Conservation (phyloP, 2,113 vertebrate species). For the Peromyscus californicus region DNA sequence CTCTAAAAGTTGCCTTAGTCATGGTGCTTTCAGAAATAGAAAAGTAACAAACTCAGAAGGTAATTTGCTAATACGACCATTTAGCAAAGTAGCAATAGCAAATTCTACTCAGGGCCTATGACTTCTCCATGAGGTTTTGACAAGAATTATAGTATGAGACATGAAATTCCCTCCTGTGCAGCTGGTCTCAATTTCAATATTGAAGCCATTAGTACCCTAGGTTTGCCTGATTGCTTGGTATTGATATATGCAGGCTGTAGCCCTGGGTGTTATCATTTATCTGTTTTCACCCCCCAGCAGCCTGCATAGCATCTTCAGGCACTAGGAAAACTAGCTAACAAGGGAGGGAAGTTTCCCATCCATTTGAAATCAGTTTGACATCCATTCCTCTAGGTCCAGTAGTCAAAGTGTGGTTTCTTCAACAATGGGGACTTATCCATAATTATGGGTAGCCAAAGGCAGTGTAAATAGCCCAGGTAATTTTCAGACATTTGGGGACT, state of each 20-base stretch:
- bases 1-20: neutral
- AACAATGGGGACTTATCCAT: neutral
- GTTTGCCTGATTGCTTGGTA: neutral
- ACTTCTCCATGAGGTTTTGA: neutral
- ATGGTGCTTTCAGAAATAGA: neutral
- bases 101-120: neutral
- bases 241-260: neutral
- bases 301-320: neutral
- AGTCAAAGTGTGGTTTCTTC: neutral
- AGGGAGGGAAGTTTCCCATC: neutral
- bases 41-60: neutral
- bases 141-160: neutral
- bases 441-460: neutral
- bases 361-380: neutral
- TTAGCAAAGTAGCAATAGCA: neutral
- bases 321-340: neutral
- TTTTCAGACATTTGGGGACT: neutral
- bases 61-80: neutral
- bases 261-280: neutral
- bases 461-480: neutral
- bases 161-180: neutral
- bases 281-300: neutral
- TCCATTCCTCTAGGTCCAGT: neutral
- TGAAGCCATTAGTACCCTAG: neutral
- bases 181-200: neutral